phyloP scores from a whole-genome alignment of 2,113 vertebrate genomes.

The Crotalus viridis region DNA sequence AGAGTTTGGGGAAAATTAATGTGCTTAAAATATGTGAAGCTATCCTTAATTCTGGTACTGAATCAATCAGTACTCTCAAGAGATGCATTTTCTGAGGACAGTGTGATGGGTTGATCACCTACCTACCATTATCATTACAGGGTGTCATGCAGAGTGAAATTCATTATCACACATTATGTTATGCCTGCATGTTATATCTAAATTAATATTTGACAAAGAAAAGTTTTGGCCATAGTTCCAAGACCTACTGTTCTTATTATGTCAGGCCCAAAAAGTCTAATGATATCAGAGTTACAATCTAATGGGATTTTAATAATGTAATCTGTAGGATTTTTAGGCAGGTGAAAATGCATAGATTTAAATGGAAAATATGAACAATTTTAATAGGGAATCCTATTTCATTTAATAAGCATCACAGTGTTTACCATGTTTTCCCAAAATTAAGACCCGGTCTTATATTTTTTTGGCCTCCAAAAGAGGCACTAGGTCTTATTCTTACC shows the following conservation, averaged over 20 bases:
- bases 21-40: neutral
- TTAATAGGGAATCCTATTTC: neutral
- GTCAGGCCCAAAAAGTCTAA: neutral
- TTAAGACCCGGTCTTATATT: too few relatives aligned
- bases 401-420: neutral
- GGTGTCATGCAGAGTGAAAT: neutral
- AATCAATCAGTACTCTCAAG: neutral
- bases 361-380: neutral
- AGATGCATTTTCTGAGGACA: neutral
- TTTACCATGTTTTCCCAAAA: too few relatives aligned
- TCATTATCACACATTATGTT: neutral
- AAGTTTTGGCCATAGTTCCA: neutral
- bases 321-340: neutral
- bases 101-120: neutral
- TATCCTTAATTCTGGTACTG: neutral
- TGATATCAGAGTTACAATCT: neutral
- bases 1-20: neutral
- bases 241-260: neutral
- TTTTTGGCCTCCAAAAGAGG: too few relatives aligned
- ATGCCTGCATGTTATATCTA: fast-evolving
- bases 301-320: neutral
- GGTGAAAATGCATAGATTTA: neutral
- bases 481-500: too few relatives aligned
- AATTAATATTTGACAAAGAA: neutral
- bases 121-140: neutral